These are phyloP conservation scores for Quiscalus mexicanus DNA, from an alignment of 2,113 vertebrate species.

Conservation along the genomic window DNA sequence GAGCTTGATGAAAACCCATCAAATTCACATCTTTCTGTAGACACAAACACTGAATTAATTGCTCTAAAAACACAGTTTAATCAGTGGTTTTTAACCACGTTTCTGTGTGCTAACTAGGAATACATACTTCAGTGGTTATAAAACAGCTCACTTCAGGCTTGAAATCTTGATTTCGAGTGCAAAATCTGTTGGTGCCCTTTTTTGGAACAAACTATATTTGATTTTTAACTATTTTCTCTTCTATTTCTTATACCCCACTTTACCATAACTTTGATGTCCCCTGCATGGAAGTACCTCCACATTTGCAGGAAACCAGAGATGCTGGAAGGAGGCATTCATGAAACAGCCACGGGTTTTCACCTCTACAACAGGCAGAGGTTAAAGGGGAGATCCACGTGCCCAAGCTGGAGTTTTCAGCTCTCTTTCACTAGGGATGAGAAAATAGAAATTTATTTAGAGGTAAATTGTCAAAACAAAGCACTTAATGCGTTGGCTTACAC, in stretches of 20 bases:
- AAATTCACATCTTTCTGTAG: neutral
- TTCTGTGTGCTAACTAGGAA: too few relatives aligned
- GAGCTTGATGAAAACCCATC: neutral
- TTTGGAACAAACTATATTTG: neutral
- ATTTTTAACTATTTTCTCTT: neutral
- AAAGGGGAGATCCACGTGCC: neutral
- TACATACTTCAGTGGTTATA: neutral
- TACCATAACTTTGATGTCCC: neutral
- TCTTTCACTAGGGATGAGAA: neutral
- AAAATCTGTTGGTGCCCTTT: neutral
- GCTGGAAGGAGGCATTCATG: neutral
- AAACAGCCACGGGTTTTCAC: neutral
- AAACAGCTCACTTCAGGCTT: neutral
- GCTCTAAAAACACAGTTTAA: neutral
- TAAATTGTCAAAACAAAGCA: conserved; percentile 60
- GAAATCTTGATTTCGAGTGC: neutral
- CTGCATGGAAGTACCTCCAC: rapidly evolving
- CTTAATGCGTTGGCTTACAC: neutral
- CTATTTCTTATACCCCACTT: neutral
- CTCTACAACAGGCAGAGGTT: neutral
- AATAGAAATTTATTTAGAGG: conserved; percentile 7
- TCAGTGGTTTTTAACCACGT: neutral
- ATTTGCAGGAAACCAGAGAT: neutral
- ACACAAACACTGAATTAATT: neutral
- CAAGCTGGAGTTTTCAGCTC: neutral